A percentile compares a stretch with the other conserved stretches of the same genome.
Evolutionary conservation across 2,797 vertebrate genomes (phyloP).

Genomic region (Xenops minutus): DNA sequence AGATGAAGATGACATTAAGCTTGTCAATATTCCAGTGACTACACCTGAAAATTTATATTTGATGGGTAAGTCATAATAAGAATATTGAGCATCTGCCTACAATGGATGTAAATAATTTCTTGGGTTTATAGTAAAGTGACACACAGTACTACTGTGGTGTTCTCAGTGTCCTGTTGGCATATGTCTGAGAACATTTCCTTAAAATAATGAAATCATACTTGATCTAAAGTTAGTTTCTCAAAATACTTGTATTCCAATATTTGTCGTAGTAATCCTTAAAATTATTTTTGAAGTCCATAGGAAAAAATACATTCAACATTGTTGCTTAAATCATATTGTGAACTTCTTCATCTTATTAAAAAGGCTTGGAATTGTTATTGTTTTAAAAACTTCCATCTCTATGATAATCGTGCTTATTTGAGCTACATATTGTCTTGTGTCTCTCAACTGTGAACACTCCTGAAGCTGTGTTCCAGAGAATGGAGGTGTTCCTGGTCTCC

Average conservation of each 20-base stretch:
- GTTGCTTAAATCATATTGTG: background rate
- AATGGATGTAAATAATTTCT: background rate
- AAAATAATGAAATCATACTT: background rate
- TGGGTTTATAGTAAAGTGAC: background rate
- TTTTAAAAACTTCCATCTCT: background rate
- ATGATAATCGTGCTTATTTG: background rate
- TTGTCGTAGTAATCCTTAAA: background rate
- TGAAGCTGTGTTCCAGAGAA: background rate
- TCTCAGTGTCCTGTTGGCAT: background rate
- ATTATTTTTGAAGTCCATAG: background rate
- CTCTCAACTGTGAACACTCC: background rate
- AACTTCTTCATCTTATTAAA: background rate
- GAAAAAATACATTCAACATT: background rate
- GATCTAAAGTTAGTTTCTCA: background rate
- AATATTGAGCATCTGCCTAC: background rate
- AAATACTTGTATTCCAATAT: background rate
- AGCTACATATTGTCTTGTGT: fast-evolving
- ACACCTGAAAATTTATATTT: slow-evolving; percentile 97
- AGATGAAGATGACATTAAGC: slow-evolving; percentile 83
- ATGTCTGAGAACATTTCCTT: background rate
- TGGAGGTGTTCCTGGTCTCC: background rate
- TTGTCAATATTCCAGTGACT: slow-evolving; percentile 88
- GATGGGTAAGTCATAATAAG: slow-evolving; percentile 83
- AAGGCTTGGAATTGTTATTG: background rate
- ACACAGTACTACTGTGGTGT: background rate